A percentile compares a stretch with the other conserved stretches of the same genome.
Conservation (phyloP, 2,113 vertebrate species). For the Chitala chitala region DNA sequence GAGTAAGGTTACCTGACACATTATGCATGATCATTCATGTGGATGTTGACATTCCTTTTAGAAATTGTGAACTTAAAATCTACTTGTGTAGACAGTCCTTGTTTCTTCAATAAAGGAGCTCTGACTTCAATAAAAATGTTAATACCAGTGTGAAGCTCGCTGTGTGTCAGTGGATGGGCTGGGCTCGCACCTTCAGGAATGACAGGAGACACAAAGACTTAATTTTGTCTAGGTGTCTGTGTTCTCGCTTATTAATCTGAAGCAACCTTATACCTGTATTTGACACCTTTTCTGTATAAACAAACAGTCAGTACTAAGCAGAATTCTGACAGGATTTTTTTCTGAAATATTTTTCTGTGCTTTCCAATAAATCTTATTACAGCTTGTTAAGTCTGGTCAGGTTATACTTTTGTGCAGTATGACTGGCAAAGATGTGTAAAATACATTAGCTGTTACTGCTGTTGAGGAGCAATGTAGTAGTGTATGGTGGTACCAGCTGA, state of each 20-base stretch:
- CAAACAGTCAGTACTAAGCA: too few species aligned
- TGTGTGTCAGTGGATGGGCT: background rate
- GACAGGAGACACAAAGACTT: background rate
- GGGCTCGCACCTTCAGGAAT: background rate
- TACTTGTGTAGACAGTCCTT: constrained; percentile 83
- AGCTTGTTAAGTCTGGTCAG: too few species aligned
- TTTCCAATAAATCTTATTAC: too few species aligned
- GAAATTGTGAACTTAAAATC: constrained; percentile 79
- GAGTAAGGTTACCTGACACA: constrained; percentile 65
- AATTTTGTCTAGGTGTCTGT: background rate
- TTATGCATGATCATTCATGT: constrained; percentile 62
- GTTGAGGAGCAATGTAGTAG: too few species aligned
- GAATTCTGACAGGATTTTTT: too few species aligned
- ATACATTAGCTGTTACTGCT: too few species aligned
- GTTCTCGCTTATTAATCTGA: too few species aligned
- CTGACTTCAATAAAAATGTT: constrained; percentile 77
- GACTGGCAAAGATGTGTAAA: too few species aligned
- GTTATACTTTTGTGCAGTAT: too few species aligned
- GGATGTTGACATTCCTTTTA: constrained; percentile 89
- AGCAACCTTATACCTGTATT: background rate
- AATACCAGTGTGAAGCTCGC: background rate
- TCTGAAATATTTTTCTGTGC: too few species aligned
- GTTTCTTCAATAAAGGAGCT: constrained; percentile 83
- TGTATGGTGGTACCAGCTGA: too few species aligned
- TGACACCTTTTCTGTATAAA: too few species aligned